These are phyloP conservation scores for Lordiphosa mommai DNA, from an alignment of 1,140 invertebrate species.

Conservation along the genomic window DNA sequence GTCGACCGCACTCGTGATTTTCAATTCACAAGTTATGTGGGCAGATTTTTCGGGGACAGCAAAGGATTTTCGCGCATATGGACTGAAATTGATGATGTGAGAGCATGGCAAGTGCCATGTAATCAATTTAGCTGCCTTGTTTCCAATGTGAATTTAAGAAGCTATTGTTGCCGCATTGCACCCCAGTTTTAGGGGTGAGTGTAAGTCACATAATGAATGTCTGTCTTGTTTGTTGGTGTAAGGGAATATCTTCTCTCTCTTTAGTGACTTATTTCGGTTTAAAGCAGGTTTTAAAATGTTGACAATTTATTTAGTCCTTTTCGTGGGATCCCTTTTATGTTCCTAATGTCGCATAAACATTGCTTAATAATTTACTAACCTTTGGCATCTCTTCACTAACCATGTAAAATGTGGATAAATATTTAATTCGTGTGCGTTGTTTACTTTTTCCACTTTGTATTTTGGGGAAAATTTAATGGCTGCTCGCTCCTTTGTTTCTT, in stretches of 20 bases:
- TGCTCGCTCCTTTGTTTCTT: constrained; percentile 4
- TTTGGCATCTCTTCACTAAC: constrained; percentile 57
- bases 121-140: constrained; percentile 70
- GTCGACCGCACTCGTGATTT: constrained; percentile 29
- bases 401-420: constrained; percentile 60
- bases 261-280: constrained; percentile 17
- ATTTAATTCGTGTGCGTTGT: constrained; percentile 68
- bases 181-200: not conserved
- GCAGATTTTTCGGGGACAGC: constrained; percentile 18
- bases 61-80: constrained; percentile 64
- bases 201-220: constrained; percentile 5
- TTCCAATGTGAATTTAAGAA: constrained; percentile 73
- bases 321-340: constrained; percentile 53
- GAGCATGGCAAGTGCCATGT: constrained; percentile 56
- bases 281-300: constrained; percentile 17
- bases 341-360: constrained; percentile 77
- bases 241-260: constrained; percentile 24
- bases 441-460: constrained; percentile 53
- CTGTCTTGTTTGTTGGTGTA: constrained; percentile 26
- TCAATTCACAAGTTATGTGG: constrained; percentile 25
- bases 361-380: constrained; percentile 74
- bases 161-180: constrained; percentile 48
- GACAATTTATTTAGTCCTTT: not conserved
- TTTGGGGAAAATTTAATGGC: constrained; percentile 73
- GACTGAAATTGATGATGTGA: constrained; percentile 72